These are phyloP conservation scores for Mareca penelope DNA, from an alignment of 2,797 vertebrate genomes.

Conservation along the genomic window DNA sequence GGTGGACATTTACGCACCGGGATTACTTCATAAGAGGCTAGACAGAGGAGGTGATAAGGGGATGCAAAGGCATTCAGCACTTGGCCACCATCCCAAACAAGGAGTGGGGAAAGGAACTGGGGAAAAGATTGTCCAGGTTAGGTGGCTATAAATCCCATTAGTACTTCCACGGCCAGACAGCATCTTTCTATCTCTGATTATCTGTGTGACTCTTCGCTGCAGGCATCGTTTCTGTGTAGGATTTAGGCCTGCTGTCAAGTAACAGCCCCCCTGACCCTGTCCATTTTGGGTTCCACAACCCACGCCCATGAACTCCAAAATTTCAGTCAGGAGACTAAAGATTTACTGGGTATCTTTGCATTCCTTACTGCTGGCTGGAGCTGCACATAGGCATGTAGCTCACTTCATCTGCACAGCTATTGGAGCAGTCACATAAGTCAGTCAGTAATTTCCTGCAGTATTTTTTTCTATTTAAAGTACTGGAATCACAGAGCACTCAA, in stretches of 20 bases:
- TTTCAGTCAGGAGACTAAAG: background rate
- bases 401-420: background rate
- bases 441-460: slow-evolving; percentile 59
- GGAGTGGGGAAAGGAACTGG: background rate
- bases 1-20: background rate
- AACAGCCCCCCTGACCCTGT: background rate
- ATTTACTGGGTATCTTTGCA: background rate
- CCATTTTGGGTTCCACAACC: background rate
- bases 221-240: background rate
- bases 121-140: background rate
- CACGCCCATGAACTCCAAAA: background rate
- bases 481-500: slow-evolving; percentile 65
- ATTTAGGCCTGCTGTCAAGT: background rate
- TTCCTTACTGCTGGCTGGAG: background rate
- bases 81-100: background rate
- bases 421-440: background rate
- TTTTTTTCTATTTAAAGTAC: slow-evolving; percentile 71
- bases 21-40: background rate
- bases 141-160: background rate
- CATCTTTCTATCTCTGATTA: background rate
- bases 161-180: background rate
- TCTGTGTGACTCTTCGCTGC: background rate
- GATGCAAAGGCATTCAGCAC: background rate
- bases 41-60: background rate
- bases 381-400: accelerated